These are phyloP conservation scores for Pimephales promelas DNA, from an alignment of 2,113 vertebrate species.

Conservation along the genomic window DNA sequence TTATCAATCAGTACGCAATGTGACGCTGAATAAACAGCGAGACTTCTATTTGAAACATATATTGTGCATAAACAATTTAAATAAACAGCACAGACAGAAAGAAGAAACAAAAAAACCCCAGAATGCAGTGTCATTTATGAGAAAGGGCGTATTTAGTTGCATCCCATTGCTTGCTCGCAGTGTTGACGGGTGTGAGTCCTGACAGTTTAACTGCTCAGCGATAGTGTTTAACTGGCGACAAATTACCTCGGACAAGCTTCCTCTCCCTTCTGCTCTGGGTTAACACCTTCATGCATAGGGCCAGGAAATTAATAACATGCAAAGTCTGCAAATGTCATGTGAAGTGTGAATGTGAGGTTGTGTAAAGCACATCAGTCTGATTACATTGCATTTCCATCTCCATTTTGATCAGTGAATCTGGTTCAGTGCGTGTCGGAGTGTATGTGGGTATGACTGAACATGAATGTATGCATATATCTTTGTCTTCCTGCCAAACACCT, in stretches of 20 bases:
- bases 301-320: constrained; percentile 2
- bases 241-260: constrained; percentile 70
- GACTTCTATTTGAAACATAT: neutral
- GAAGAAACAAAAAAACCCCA: neutral
- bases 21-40: neutral
- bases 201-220: constrained; percentile 77
- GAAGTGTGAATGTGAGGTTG: neutral
- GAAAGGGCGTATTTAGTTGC: neutral
- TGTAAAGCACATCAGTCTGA: neutral
- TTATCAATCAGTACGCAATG: no score
- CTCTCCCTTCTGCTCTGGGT: neutral
- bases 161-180: neutral
- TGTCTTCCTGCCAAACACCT: constrained; percentile 36
- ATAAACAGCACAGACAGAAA: neutral
- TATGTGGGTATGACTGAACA: constrained; percentile 5
- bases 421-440: neutral
- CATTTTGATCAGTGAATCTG: constrained; percentile 11
- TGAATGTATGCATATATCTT: neutral
- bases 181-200: constrained; percentile 58
- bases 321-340: neutral
- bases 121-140: neutral
- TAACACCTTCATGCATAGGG: neutral
- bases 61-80: neutral
- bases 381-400: constrained; percentile 5
- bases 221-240: constrained; percentile 74